phyloP scores from a whole-genome alignment of 2,113 vertebrate species.

The Petrocephalus microphthalmus region DNA sequence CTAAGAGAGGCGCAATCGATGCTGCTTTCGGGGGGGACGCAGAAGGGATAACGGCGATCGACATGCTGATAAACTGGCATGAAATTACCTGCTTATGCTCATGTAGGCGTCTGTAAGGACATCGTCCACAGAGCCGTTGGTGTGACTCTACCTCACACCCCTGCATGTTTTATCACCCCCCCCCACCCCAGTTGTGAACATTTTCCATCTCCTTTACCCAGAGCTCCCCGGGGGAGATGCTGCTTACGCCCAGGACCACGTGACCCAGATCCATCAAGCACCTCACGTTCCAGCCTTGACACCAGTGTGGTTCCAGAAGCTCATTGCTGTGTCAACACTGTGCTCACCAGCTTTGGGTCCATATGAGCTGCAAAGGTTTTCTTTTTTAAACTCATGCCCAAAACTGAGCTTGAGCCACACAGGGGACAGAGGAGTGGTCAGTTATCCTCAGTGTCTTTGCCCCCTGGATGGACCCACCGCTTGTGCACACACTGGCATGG shows the following conservation, averaged over 20 bases:
- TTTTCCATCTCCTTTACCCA: neutral
- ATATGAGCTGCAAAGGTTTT: constrained; percentile 19
- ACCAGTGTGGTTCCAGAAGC: constrained; percentile 29
- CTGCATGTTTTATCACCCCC: constrained; percentile 47
- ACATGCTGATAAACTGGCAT: neutral
- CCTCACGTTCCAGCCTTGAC: constrained; percentile 10
- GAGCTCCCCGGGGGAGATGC: neutral
- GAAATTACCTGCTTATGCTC: neutral
- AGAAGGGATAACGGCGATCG: neutral
- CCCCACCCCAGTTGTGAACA: constrained; percentile 46
- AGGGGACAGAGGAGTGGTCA: neutral
- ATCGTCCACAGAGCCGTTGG: neutral
- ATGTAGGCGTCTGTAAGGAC: neutral
- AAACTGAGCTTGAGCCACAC: neutral
- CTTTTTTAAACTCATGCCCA: neutral
- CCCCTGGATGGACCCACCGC: neutral
- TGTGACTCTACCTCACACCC: neutral
- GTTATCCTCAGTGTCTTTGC: neutral
- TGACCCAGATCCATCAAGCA: neutral
- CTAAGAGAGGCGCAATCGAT: neutral
- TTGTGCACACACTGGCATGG: neutral
- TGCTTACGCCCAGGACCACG: constrained; percentile 7
- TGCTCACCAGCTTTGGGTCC: constrained; percentile 49
- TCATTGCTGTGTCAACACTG: constrained; percentile 26
- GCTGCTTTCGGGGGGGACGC: neutral